Conservation (phyloP, 2,888 invertebrate genomes). For the Beris morrisii region DNA sequence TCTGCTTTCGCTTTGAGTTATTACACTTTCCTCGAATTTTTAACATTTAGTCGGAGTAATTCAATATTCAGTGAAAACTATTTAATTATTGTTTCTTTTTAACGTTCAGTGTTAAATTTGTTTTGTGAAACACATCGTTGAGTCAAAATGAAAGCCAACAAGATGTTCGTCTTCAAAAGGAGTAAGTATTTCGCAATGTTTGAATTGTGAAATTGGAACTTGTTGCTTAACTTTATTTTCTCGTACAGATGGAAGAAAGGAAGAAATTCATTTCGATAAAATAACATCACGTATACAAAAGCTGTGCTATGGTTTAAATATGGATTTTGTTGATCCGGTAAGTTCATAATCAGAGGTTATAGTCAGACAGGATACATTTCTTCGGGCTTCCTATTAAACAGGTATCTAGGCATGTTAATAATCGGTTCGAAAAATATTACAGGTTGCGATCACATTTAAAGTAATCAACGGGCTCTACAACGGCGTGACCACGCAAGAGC, state of each 20-base stretch:
- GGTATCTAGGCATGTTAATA: not conserved
- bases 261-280: conserved; percentile 95
- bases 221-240: conserved; percentile 35
- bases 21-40: too few relatives aligned
- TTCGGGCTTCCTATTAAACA: too few relatives aligned
- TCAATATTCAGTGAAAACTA: too few relatives aligned
- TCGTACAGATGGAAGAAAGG: conserved; percentile 77
- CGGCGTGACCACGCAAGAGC: conserved; percentile 94
- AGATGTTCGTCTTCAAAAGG: conserved; percentile 58
- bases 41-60: too few relatives aligned
- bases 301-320: conserved; percentile 92
- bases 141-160: conserved; percentile 43
- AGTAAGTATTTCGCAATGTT: conserved; percentile 46
- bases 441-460: conserved; percentile 83
- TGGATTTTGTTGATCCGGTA: conserved; percentile 96
- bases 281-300: conserved; percentile 95
- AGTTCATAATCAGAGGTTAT: conserved; percentile 50
- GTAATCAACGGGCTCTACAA: conserved; percentile 94
- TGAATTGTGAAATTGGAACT: not conserved
- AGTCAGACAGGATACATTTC: not conserved
- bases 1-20: too few relatives aligned
- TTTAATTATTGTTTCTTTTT: too few relatives aligned
- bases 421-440: conserved; percentile 29
- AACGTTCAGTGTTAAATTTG: too few relatives aligned
- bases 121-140: too few relatives aligned